phyloP scores from a whole-genome alignment of 2,888 invertebrate species.

The Hymenopus coronatus region DNA sequence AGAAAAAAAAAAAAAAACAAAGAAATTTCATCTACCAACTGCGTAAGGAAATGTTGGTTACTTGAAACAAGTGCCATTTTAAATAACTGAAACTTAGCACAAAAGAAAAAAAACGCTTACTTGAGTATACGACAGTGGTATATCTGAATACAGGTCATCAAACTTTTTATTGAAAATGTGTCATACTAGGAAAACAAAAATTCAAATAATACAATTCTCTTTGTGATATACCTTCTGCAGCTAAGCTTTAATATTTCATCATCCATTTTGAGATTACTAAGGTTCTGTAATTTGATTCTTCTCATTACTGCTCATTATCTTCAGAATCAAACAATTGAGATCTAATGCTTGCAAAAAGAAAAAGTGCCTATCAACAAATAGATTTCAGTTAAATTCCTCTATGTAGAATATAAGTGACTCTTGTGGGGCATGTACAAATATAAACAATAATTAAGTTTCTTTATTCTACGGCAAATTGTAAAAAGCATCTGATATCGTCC shows the following conservation, averaged over 20 bases:
- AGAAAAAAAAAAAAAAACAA: not conserved
- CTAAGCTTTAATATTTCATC: conserved; percentile 11
- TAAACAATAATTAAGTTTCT: not conserved
- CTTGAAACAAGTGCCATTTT: conserved; percentile 12
- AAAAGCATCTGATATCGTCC: not conserved
- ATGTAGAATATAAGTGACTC: not conserved
- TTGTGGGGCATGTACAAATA: not conserved
- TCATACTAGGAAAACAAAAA: not conserved
- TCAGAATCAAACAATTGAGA: not conserved
- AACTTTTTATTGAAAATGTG: not conserved
- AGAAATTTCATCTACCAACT: not conserved
- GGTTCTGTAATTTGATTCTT: not conserved
- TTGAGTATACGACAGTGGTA: not conserved
- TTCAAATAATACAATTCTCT: not conserved
- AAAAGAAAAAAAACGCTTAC: not conserved
- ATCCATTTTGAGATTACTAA: not conserved
- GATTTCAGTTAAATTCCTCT: not conserved
- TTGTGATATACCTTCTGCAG: conserved; percentile 3
- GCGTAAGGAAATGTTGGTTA: conserved; percentile 8
- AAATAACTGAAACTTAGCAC: not conserved
- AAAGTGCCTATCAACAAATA: not conserved
- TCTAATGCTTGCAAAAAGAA: not conserved
- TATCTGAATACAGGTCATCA: not conserved
- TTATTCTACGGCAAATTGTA: not conserved
- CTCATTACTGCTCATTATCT: not conserved